phyloP scores from a whole-genome alignment of 2,113 vertebrate genomes.

The Oplegnathus fasciatus region DNA sequence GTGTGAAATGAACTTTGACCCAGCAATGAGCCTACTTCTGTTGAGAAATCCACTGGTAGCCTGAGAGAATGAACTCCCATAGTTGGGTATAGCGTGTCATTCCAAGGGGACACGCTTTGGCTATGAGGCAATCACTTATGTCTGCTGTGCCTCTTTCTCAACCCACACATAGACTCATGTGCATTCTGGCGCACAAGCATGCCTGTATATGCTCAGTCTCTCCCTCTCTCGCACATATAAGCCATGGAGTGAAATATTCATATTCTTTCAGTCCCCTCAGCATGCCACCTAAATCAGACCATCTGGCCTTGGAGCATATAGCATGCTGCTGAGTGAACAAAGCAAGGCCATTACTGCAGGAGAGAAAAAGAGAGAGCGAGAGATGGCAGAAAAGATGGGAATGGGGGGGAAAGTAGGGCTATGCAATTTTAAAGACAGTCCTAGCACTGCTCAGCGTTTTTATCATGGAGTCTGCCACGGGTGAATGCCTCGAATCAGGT shows the following conservation, averaged over 20 bases:
- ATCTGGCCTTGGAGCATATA: constrained; percentile 68
- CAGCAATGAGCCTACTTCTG: constrained; percentile 45
- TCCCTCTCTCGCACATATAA: constrained; percentile 25
- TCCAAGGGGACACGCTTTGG: constrained; percentile 46
- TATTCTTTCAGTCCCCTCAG: constrained; percentile 64
- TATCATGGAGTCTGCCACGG: constrained; percentile 38
- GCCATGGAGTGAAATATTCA: constrained; percentile 75
- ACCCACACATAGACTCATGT: constrained; percentile 38
- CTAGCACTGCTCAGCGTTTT: constrained; percentile 24
- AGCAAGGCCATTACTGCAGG: constrained; percentile 59
- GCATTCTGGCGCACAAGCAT: constrained; percentile 16
- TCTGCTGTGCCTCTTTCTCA: constrained; percentile 45
- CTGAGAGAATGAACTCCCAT: constrained; percentile 59
- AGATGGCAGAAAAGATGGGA: constrained; percentile 33
- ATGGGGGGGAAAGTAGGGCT: constrained; percentile 35
- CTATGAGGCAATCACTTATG: constrained; percentile 44
- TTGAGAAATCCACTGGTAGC: constrained; percentile 43
- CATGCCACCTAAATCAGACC: constrained; percentile 73
- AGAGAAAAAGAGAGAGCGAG: constrained; percentile 18
- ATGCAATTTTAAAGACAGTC: constrained; percentile 71
- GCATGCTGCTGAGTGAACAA: constrained; percentile 64
- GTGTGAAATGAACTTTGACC: constrained; percentile 78
- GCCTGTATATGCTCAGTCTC: constrained; percentile 20
- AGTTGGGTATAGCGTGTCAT: constrained; percentile 55
- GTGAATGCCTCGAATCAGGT: constrained; percentile 61